These are phyloP conservation scores for Oncopodura yosiiana DNA, from an alignment of 1,140 invertebrate genomes.

Conservation along the genomic window DNA sequence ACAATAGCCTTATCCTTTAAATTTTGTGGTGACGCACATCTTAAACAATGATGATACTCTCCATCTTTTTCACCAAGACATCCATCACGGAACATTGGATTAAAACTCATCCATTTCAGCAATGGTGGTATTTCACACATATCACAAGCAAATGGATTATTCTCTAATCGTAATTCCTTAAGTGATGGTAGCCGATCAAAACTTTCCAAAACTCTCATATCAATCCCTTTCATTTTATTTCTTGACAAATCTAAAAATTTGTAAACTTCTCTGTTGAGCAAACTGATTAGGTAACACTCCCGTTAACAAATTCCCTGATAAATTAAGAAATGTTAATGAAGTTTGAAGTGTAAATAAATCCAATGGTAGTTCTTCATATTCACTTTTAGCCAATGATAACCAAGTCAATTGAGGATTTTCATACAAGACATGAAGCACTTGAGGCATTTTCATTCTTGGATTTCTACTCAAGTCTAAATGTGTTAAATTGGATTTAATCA, in stretches of 20 bases:
- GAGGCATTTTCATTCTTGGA: slow-evolving; percentile 6
- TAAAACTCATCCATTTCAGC: slow-evolving; percentile 25
- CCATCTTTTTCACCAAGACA: slow-evolving; percentile 19
- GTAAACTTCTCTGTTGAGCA: slow-evolving; percentile 13
- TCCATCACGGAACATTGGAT: slow-evolving; percentile 16
- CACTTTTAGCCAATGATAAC: slow-evolving; percentile 25
- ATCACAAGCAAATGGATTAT: slow-evolving; percentile 30
- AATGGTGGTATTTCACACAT: slow-evolving; percentile 31
- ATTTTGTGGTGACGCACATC: slow-evolving; percentile 23
- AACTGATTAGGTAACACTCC: slow-evolving; percentile 27
- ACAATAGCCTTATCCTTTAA: slow-evolving; percentile 23
- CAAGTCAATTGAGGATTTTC: slow-evolving; percentile 23
- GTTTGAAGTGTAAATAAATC: slow-evolving; percentile 26
- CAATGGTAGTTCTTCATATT: slow-evolving; percentile 26
- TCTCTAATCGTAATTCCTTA: slow-evolving; percentile 18
- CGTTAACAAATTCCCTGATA: slow-evolving; percentile 25
- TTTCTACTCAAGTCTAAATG: slow-evolving; percentile 4
- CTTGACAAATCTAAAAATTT: slow-evolving; percentile 25
- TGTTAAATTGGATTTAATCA: background rate
- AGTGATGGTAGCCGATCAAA: slow-evolving; percentile 21
- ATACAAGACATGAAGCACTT: slow-evolving; percentile 7
- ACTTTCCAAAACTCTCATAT: slow-evolving; percentile 15
- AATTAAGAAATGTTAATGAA: slow-evolving; percentile 25
- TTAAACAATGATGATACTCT: slow-evolving; percentile 27
- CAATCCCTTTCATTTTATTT: slow-evolving; percentile 29